These are phyloP conservation scores for Noctua fimbriata DNA, from an alignment of 2,888 invertebrate species.

Conservation along the genomic window DNA sequence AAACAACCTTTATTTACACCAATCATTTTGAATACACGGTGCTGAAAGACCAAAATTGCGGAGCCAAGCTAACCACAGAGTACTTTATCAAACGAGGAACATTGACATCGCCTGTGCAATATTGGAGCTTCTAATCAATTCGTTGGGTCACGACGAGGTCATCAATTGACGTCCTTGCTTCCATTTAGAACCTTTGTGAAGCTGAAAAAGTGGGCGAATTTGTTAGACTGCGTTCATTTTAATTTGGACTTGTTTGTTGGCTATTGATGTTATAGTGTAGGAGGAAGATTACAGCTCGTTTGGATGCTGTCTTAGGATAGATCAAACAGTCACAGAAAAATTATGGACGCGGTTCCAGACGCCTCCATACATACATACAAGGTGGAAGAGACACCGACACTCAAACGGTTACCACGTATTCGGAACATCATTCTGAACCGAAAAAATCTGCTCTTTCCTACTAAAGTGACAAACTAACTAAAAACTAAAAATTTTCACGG, in stretches of 20 bases:
- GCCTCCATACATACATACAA: neutral
- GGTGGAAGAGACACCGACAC: no score
- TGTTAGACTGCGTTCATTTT: conserved; percentile 9
- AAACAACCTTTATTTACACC: neutral
- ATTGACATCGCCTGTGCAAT: conserved; percentile 40
- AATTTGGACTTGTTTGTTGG: conserved; percentile 28
- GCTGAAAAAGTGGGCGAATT: conserved; percentile 41
- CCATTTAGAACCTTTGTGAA: conserved; percentile 31
- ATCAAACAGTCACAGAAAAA: neutral
- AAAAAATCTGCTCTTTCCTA: no score
- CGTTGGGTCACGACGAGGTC: conserved; percentile 35
- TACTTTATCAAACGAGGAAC: conserved; percentile 47
- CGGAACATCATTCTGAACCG: no score
- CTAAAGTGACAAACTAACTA: no score
- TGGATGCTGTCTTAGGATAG: neutral
- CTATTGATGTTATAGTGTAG: neutral
- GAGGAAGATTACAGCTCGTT: neutral
- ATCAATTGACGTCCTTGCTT: conserved; percentile 43
- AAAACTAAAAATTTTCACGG: no score
- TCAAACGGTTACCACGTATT: no score
- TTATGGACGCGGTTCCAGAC: neutral
- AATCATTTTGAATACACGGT: conserved; percentile 39
- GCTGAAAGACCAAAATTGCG: conserved; percentile 36
- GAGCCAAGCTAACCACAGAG: conserved; percentile 42
- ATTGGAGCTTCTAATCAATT: conserved; percentile 52